Conservation (phyloP, 2,113 vertebrate genomes). For the Atrichornis clamosus region DNA sequence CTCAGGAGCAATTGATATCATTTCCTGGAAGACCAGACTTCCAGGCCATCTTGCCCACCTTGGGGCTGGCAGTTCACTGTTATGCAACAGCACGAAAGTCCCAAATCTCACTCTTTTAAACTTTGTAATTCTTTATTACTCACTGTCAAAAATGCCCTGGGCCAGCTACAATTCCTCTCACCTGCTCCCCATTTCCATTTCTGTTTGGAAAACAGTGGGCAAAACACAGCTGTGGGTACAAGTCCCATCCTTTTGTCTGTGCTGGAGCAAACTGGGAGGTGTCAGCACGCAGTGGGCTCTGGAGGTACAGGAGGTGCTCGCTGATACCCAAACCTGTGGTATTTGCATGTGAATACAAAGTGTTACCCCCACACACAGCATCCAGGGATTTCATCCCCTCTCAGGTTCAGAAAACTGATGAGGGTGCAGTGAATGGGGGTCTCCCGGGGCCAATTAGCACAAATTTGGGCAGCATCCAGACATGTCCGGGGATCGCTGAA, state of each 20-base stretch:
- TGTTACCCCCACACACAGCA: accelerated
- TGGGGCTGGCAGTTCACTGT: neutral
- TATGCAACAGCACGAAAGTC: neutral
- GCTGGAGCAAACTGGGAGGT: neutral
- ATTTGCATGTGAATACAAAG: neutral
- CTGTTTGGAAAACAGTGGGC: neutral
- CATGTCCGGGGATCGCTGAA: neutral
- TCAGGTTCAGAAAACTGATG: constrained; percentile 6
- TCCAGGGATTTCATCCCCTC: neutral
- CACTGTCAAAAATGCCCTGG: neutral
- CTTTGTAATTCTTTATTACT: constrained; percentile 30
- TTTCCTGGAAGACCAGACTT: neutral
- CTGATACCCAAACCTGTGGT: neutral
- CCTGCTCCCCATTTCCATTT: constrained; percentile 39
- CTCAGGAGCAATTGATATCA: neutral
- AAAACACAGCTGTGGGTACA: neutral
- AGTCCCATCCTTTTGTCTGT: neutral
- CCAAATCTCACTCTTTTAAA: neutral
- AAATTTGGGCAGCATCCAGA: constrained; percentile 63
- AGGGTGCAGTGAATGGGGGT: constrained; percentile 42
- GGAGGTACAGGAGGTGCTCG: neutral
- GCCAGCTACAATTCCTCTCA: neutral
- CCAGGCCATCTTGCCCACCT: neutral
- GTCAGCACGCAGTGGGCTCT: neutral
- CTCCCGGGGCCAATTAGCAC: constrained; percentile 65